A percentile compares a stretch with the other conserved stretches of the same genome.
phyloP scores from a whole-genome alignment of 2,113 vertebrate genomes.

The Chelonoidis abingdonii region DNA sequence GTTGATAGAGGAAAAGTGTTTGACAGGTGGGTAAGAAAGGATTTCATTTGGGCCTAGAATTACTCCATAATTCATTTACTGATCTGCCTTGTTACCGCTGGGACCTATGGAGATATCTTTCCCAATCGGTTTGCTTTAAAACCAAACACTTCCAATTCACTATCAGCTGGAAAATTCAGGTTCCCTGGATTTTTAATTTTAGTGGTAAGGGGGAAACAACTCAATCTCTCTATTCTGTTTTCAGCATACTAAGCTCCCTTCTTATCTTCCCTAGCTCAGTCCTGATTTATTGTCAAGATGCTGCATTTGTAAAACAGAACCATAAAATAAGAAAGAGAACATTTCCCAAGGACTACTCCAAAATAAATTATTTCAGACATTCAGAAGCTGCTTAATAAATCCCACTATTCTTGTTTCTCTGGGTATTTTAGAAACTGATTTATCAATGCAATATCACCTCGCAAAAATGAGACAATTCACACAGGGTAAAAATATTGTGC shows the following conservation, averaged over 20 bases:
- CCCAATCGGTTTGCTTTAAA: conserved; percentile 1
- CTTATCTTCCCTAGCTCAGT: conserved; percentile 63
- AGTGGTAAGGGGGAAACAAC: conserved; percentile 66
- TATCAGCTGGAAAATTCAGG: conserved; percentile 24
- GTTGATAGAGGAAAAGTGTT: neutral
- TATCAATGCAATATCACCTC: conserved; percentile 82
- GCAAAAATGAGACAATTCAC: conserved; percentile 85
- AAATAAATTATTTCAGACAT: conserved; percentile 83
- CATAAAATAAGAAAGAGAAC: conserved; percentile 72
- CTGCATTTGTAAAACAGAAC: conserved; percentile 71
- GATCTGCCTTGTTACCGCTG: neutral
- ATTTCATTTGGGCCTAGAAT: conserved; percentile 10
- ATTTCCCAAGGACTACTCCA: conserved; percentile 79
- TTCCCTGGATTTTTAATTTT: conserved; percentile 57
- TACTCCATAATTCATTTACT: neutral
- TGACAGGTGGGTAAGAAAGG: neutral
- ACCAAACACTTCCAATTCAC: neutral
- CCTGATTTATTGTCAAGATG: conserved; percentile 69
- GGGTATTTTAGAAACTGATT: conserved; percentile 86
- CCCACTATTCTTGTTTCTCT: conserved; percentile 74
- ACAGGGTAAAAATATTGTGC: conserved; percentile 81
- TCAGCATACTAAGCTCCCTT: conserved; percentile 58
- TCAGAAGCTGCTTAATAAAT: conserved; percentile 83
- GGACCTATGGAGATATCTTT: neutral
- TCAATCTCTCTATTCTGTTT: conserved; percentile 65